Evolutionary conservation across 2,888 invertebrate species (phyloP).

Genomic region (Lumbricus terrestris): DNA sequence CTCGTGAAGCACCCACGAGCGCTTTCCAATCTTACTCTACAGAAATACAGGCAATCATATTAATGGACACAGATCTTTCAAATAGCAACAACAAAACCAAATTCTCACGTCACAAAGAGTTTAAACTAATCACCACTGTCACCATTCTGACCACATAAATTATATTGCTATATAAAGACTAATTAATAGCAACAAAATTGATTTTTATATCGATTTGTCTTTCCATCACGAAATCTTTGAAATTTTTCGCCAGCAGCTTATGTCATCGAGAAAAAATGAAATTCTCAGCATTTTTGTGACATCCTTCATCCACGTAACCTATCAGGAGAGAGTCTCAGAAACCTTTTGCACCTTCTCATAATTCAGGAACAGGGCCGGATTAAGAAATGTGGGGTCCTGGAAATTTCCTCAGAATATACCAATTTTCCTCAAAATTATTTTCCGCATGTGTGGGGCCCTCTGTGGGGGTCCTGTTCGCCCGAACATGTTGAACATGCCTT

Average conservation of each 20-base stretch:
- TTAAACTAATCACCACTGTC: neutral
- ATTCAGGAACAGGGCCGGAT: too few relatives aligned
- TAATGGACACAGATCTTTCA: neutral
- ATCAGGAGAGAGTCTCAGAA: too few relatives aligned
- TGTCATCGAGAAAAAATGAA: neutral
- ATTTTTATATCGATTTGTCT: neutral
- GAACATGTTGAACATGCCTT: too few relatives aligned
- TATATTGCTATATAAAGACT: too few relatives aligned
- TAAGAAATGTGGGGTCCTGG: too few relatives aligned
- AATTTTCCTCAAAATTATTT: too few relatives aligned
- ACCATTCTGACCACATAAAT: neutral
- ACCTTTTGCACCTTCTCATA: too few relatives aligned
- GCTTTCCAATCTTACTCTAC: constrained; percentile 73
- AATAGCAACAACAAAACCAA: neutral
- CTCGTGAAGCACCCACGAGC: constrained; percentile 78
- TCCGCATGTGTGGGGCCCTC: too few relatives aligned
- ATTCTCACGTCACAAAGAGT: neutral
- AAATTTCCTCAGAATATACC: neutral
- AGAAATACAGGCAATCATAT: neutral
- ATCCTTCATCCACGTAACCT: neutral
- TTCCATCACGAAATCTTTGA: neutral
- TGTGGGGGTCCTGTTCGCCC: too few relatives aligned
- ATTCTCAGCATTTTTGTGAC: neutral
- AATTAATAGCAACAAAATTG: neutral
- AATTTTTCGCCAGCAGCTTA: too few relatives aligned